A percentile compares a stretch with the other conserved stretches of the same genome.
Evolutionary conservation across 2,797 vertebrate genomes (phyloP).

Genomic region (Podarcis lilfordi): DNA sequence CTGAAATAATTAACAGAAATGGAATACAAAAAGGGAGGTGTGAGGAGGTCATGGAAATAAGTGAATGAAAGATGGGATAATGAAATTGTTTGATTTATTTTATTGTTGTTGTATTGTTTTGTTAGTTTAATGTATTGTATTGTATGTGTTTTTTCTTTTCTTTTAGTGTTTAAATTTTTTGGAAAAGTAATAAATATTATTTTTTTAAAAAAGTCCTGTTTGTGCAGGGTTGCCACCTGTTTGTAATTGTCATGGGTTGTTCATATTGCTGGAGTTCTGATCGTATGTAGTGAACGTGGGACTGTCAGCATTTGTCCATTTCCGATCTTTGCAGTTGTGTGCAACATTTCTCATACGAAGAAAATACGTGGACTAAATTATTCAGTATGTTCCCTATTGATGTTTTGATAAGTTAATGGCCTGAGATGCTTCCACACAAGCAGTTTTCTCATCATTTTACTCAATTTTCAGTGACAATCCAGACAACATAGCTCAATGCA

Average conservation of each 20-base stretch:
- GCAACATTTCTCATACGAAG: neutral
- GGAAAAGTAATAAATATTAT: too few species aligned
- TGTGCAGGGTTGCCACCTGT: neutral
- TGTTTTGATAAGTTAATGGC: too few species aligned
- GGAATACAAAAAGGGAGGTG: too few species aligned
- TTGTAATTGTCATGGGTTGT: neutral
- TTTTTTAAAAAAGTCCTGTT: neutral
- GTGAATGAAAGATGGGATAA: too few species aligned
- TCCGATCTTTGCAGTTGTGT: neutral
- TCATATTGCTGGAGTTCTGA: neutral
- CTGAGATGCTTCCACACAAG: neutral
- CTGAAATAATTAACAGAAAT: too few species aligned
- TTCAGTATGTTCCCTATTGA: neutral
- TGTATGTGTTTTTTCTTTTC: too few species aligned
- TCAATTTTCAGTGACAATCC: neutral
- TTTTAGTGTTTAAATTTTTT: too few species aligned
- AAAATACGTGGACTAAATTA: neutral
- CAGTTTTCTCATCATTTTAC: neutral
- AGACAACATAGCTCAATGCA: neutral
- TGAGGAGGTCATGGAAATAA: too few species aligned
- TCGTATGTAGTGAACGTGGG: too few species aligned
- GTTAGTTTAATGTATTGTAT: too few species aligned
- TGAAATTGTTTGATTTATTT: too few species aligned
- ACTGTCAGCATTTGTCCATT: neutral
- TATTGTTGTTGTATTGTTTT: too few species aligned